Conservation (phyloP, 2,797 vertebrate species). For the Myoxocephalus aenaeus region DNA sequence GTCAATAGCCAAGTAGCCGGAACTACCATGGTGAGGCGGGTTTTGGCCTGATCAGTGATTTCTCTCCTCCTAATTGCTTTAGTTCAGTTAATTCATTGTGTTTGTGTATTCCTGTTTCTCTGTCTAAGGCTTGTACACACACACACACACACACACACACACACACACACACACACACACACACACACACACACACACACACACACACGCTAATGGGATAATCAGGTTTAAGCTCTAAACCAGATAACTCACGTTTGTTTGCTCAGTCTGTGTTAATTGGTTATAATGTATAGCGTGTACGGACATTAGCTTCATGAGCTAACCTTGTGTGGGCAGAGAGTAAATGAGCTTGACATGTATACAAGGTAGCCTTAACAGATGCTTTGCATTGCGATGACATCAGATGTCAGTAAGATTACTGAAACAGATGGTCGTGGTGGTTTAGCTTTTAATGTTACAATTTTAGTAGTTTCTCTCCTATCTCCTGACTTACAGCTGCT, state of each 20-base stretch:
- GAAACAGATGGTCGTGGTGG: background rate
- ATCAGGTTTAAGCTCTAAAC: constrained; percentile 22
- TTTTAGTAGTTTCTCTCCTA: background rate
- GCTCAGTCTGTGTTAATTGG: constrained; percentile 12
- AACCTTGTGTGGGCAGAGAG: constrained; percentile 10
- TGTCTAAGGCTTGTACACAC: constrained; percentile 4
- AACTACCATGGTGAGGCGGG: constrained; percentile 45
- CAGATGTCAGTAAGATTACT: background rate
- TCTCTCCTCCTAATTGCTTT: constrained; percentile 61
- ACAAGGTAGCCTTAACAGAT: background rate
- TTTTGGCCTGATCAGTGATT: constrained; percentile 45
- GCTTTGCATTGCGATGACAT: background rate
- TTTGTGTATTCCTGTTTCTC: constrained; percentile 32
- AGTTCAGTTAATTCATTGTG: constrained; percentile 56
- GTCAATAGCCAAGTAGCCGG: constrained; percentile 68
- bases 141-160: background rate
- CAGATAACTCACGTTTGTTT: constrained; percentile 7
- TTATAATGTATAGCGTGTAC: constrained; percentile 15
- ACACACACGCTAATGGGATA: constrained; percentile 19
- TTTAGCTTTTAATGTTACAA: background rate
- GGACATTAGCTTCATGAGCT: background rate
- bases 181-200: constrained; percentile 8
- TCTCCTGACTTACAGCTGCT: background rate
- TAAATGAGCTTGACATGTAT: background rate
- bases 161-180: background rate